phyloP scores from a whole-genome alignment of 2,888 invertebrate genomes.

The Athripsodes cinereus region DNA sequence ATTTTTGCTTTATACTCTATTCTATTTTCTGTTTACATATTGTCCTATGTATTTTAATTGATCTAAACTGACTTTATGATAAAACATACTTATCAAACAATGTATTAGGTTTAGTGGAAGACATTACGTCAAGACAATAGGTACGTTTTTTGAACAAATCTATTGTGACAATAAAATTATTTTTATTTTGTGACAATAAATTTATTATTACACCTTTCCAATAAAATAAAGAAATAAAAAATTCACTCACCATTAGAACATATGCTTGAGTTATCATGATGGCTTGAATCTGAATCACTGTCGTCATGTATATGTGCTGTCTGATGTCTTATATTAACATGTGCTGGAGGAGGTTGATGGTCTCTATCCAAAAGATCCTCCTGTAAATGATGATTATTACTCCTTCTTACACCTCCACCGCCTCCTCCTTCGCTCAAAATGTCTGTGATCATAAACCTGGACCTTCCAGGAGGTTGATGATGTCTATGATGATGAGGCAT shows the following conservation, averaged over 20 bases:
- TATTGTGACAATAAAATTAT: too few species aligned
- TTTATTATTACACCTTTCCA: too few species aligned
- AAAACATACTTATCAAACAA: too few species aligned
- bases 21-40: too few species aligned
- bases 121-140: too few species aligned
- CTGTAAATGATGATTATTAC: neutral
- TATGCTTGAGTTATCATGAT: slow-evolving; percentile 48
- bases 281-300: slow-evolving; percentile 34
- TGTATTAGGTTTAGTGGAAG: too few species aligned
- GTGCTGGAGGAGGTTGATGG: slow-evolving; percentile 44
- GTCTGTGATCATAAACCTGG: slow-evolving; percentile 87
- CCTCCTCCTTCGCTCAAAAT: slow-evolving; percentile 61
- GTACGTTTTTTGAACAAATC: too few species aligned
- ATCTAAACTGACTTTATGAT: too few species aligned
- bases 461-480: slow-evolving; percentile 68
- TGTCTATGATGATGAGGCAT: slow-evolving; percentile 61
- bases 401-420: slow-evolving; percentile 51
- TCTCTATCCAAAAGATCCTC: slow-evolving; percentile 45
- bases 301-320: slow-evolving; percentile 36
- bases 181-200: too few species aligned
- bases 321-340: slow-evolving; percentile 55
- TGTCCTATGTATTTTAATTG: too few species aligned
- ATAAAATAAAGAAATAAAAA: too few species aligned
- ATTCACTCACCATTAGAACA: slow-evolving; percentile 49
- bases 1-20: too few species aligned